Evolutionary conservation across 2,888 invertebrate genomes (phyloP).

Genomic region (Agrotis exclamationis): DNA sequence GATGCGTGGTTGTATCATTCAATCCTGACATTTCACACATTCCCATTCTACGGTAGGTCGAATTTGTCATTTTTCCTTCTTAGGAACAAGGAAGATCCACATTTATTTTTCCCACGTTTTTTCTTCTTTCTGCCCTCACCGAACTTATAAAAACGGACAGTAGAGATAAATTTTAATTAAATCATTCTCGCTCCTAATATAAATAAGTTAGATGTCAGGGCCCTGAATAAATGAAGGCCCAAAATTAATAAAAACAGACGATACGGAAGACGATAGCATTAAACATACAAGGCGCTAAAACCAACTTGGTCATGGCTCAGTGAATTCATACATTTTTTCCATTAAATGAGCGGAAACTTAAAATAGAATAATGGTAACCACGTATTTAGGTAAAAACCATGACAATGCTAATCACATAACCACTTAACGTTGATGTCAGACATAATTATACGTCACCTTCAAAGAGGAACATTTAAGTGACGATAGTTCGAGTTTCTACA

Average conservation of each 20-base stretch:
- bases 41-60: neutral
- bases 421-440: constrained; percentile 56
- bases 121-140: neutral
- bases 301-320: constrained; percentile 54
- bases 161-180: constrained; percentile 26
- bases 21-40: constrained; percentile 3
- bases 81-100: neutral
- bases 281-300: constrained; percentile 52
- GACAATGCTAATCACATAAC: constrained; percentile 58
- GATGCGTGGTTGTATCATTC: neutral
- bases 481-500: constrained; percentile 31
- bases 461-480: constrained; percentile 30
- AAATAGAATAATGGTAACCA: constrained; percentile 56
- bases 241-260: constrained; percentile 40
- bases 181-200: constrained; percentile 16
- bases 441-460: constrained; percentile 44
- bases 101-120: no score
- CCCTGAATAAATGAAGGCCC: constrained; percentile 34
- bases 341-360: constrained; percentile 58
- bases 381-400: constrained; percentile 55
- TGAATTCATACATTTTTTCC: constrained; percentile 50
- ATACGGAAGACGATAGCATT: constrained; percentile 59
- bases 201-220: constrained; percentile 34
- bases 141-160: constrained; percentile 3
- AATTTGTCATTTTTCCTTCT: constrained; percentile 5